These are phyloP conservation scores for Glyptemys insculpta DNA, from an alignment of 2,797 vertebrate species.

Conservation along the genomic window DNA sequence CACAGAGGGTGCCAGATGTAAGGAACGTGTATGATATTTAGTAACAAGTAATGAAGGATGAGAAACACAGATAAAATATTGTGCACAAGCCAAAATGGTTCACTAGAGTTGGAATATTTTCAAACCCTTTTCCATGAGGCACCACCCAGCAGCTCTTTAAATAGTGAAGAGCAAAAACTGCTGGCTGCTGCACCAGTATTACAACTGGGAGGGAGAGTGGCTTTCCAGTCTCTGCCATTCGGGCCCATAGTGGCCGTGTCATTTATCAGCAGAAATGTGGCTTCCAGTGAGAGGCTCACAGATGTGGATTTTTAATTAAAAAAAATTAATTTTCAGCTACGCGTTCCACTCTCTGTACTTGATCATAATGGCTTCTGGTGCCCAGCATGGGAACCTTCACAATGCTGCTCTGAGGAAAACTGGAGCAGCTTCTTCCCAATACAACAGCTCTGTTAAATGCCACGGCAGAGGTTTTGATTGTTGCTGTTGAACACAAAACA, in stretches of 20 bases:
- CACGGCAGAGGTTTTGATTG: background rate
- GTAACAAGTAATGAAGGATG: background rate
- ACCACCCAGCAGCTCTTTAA: constrained; percentile 71
- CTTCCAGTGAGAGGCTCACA: constrained; percentile 71
- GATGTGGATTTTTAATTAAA: constrained; percentile 85
- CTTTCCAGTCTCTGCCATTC: constrained; percentile 58
- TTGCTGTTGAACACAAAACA: constrained; percentile 6
- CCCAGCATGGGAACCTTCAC: constrained; percentile 9
- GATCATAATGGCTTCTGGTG: constrained; percentile 16
- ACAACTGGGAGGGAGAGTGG: constrained; percentile 15
- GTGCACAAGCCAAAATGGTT: background rate
- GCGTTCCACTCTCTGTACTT: constrained; percentile 66
- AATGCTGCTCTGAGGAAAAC: constrained; percentile 23
- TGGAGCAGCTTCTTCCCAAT: background rate
- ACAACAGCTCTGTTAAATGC: background rate
- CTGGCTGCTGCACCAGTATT: constrained; percentile 48
- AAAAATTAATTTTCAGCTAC: constrained; percentile 77
- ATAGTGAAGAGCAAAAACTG: constrained; percentile 76
- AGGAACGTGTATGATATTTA: fast-evolving
- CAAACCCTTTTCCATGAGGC: constrained; percentile 24
- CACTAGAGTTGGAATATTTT: background rate
- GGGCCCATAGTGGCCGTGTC: constrained; percentile 56
- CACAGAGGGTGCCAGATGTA: background rate
- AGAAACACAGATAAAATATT: background rate
- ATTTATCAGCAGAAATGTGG: constrained; percentile 66